Conservation (phyloP, 2,888 invertebrate species). For the Melieria picta region DNA sequence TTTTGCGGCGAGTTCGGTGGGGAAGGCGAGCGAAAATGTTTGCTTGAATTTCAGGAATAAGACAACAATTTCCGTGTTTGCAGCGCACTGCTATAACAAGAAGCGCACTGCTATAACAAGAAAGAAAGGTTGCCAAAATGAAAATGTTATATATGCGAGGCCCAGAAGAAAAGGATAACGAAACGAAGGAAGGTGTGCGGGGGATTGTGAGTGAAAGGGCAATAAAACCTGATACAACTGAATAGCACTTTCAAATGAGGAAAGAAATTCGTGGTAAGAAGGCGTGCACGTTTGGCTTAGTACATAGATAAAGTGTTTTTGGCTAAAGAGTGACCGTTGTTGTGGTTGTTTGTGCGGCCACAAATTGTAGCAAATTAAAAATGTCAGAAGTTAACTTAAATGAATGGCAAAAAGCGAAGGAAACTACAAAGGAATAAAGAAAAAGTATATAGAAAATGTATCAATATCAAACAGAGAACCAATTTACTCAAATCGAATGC, state of each 20-base stretch:
- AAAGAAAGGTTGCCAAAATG: neutral
- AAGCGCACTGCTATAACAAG: no score
- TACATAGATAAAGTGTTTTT: neutral
- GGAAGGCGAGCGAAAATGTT: no score
- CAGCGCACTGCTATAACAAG: neutral
- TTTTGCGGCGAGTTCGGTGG: no score
- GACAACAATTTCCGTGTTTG: conserved; percentile 6
- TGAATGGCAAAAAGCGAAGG: neutral
- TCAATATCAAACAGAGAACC: neutral
- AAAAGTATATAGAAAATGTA: neutral
- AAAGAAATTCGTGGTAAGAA: no score
- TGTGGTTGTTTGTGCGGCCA: neutral
- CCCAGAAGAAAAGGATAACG: conserved; percentile 1
- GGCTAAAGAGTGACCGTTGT: neutral
- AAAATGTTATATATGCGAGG: neutral
- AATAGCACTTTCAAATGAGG: no score
- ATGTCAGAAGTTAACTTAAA: neutral
- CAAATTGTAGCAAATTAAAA: no score
- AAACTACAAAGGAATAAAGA: neutral
- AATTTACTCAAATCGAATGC: neutral
- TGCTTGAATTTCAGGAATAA: neutral
- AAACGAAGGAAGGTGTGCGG: neutral
- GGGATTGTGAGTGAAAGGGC: neutral
- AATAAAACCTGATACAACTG: no score
- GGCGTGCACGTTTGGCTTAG: neutral